phyloP scores from a whole-genome alignment of 53 echinoderm and acorn worm species.

The Hippasteria phrygiana region DNA sequence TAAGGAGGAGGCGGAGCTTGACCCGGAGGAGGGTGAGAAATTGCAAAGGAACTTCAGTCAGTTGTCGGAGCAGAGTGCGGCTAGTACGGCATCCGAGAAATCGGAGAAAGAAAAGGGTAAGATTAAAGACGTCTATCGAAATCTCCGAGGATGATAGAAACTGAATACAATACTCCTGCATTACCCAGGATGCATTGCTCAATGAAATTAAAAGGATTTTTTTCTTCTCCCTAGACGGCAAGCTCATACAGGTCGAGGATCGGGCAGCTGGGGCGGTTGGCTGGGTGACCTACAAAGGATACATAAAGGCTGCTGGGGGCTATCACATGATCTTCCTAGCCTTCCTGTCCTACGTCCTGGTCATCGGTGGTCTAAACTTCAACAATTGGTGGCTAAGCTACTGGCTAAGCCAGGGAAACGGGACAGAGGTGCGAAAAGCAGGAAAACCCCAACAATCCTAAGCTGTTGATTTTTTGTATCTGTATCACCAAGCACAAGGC shows the following conservation, averaged over 20 bases:
- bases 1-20: conserved; percentile 9
- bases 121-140: neutral
- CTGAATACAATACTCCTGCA: neutral
- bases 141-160: neutral
- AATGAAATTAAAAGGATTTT: neutral
- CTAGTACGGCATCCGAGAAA: conserved; percentile 56
- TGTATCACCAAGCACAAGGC: no score
- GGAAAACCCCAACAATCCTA: no score
- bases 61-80: conserved; percentile 52
- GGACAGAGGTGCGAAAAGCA: conserved; percentile 56
- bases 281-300: conserved; percentile 83
- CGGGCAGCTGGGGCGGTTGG: conserved; percentile 73
- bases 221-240: conserved; percentile 54
- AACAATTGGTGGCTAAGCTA: conserved; percentile 91
- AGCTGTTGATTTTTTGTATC: no score
- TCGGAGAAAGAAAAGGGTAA: conserved; percentile 29
- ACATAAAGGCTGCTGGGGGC: conserved; percentile 89
- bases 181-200: neutral
- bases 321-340: conserved; percentile 79
- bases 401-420: conserved; percentile 89
- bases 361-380: conserved; percentile 86
- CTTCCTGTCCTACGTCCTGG: conserved; percentile 77
- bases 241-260: conserved; percentile 74
- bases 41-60: conserved; percentile 15
- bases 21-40: conserved; percentile 15